Evolutionary conservation across 1,140 invertebrate genomes (phyloP).

Genomic region (Asobara japonica): DNA sequence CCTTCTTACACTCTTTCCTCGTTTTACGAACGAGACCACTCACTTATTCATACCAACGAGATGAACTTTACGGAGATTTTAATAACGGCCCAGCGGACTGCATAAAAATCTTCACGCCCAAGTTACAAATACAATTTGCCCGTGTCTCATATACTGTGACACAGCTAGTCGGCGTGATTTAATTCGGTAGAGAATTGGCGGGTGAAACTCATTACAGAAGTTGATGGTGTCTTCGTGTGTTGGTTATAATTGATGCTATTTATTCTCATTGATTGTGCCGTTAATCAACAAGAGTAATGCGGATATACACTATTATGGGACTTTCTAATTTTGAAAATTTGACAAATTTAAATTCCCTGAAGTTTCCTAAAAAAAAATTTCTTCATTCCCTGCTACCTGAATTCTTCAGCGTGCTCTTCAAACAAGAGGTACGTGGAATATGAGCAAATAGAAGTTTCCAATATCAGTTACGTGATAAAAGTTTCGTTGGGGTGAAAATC

Average conservation of each 20-base stretch:
- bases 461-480: slow-evolving; percentile 52
- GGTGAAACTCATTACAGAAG: slow-evolving; percentile 19
- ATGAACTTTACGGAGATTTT: slow-evolving; percentile 57
- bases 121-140: background rate
- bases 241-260: background rate
- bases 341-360: too few species aligned
- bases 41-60: slow-evolving; percentile 51
- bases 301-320: background rate
- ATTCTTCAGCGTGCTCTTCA: background rate
- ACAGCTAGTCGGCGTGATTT: background rate
- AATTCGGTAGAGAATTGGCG: background rate
- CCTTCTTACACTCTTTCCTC: slow-evolving; percentile 42
- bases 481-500: slow-evolving; percentile 46
- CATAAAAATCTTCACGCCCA: slow-evolving; percentile 17
- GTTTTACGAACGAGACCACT: slow-evolving; percentile 34
- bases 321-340: background rate
- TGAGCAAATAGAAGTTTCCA: slow-evolving; percentile 44
- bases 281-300: background rate
- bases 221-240: background rate
- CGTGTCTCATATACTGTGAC: background rate
- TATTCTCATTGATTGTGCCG: slow-evolving; percentile 11
- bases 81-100: slow-evolving; percentile 41
- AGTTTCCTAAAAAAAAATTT: too few species aligned
- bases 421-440: background rate
- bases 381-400: too few species aligned